Evolutionary conservation across 2,888 invertebrate genomes (phyloP).

Genomic region (Alentia gelatinosa): DNA sequence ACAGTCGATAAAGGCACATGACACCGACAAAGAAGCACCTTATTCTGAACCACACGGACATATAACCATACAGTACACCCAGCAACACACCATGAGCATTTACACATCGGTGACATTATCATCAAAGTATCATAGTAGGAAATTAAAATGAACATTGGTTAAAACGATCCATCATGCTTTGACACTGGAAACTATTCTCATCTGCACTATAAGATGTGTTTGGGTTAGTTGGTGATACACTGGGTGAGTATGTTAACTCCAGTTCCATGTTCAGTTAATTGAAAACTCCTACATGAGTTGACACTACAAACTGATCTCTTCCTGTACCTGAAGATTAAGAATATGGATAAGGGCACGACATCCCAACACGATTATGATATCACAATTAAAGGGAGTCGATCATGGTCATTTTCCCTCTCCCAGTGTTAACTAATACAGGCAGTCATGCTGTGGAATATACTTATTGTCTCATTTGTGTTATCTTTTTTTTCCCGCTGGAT

Average conservation of each 20-base stretch:
- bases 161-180: not conserved
- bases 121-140: not conserved
- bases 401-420: not conserved
- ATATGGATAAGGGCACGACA: not conserved
- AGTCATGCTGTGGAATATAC: not conserved
- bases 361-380: not conserved
- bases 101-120: not conserved
- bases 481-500: no score
- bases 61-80: not conserved
- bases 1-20: not conserved
- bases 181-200: not conserved
- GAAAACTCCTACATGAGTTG: not conserved
- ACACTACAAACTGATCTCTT: not conserved
- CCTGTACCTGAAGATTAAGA: not conserved
- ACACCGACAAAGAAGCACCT: not conserved
- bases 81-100: not conserved
- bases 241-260: not conserved
- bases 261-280: no score
- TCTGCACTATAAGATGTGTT: not conserved
- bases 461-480: no score
- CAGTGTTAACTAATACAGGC: not conserved
- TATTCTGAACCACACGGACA: not conserved
- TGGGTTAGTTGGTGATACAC: not conserved
- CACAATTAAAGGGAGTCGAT: not conserved
- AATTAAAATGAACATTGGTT: not conserved